Evolutionary conservation across 1,140 invertebrate species (phyloP).

Genomic region (Macrobrachium nipponense): DNA sequence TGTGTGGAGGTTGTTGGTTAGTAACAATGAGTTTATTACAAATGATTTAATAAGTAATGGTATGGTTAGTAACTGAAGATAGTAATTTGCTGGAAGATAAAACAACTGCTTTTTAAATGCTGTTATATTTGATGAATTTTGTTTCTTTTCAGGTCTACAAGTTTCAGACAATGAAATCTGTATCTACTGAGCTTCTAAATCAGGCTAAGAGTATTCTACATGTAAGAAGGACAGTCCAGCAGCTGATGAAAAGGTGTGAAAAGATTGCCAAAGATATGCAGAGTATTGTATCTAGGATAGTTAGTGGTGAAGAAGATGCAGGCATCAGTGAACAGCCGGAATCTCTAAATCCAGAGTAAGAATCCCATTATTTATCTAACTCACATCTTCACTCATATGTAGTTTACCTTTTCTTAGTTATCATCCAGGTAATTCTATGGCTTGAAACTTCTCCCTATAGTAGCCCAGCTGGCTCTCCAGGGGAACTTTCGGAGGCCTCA

Average conservation of each 20-base stretch:
- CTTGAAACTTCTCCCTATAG: too few relatives aligned
- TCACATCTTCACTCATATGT: too few relatives aligned
- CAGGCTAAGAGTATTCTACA: conserved; percentile 70
- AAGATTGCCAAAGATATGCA: conserved; percentile 70
- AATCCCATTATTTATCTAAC: not conserved
- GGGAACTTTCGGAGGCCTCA: too few relatives aligned
- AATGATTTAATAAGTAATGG: too few relatives aligned
- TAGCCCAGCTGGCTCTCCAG: too few relatives aligned
- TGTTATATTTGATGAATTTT: not conserved
- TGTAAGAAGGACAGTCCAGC: conserved; percentile 69
- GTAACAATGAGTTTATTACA: too few relatives aligned
- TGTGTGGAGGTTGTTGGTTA: too few relatives aligned
- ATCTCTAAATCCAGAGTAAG: conserved; percentile 68
- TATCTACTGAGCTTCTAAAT: conserved; percentile 69
- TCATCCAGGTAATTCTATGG: too few relatives aligned
- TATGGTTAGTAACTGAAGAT: too few relatives aligned
- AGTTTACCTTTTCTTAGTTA: too few relatives aligned
- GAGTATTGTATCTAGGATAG: conserved; percentile 68
- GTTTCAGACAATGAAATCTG: conserved; percentile 66
- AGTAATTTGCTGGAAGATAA: too few relatives aligned
- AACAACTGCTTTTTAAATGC: too few relatives aligned
- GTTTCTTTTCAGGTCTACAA: conserved; percentile 66
- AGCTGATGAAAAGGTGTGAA: conserved; percentile 72
- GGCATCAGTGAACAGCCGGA: conserved; percentile 70
- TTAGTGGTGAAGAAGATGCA: conserved; percentile 64